Evolutionary conservation across 2,113 vertebrate species (phyloP).

Genomic region (Myrmecophaga tridactyla): DNA sequence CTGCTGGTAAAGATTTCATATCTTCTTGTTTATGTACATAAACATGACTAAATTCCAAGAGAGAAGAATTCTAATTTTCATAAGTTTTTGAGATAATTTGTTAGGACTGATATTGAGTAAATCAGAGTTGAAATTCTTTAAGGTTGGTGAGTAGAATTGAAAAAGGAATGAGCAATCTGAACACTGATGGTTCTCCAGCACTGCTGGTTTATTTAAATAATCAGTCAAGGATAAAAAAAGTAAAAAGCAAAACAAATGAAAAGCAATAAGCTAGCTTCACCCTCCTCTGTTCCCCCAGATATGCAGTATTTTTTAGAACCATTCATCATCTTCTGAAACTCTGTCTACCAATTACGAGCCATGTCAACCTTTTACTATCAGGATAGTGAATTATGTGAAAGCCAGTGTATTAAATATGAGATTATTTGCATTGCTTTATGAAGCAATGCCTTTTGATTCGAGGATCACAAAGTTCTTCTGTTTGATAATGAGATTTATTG

Average conservation of each 20-base stretch:
- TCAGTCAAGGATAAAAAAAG: background rate
- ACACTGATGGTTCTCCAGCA: background rate
- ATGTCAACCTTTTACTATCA: background rate
- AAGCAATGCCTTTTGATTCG: slow-evolving; percentile 42
- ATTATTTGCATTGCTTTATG: slow-evolving; percentile 18
- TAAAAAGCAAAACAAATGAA: background rate
- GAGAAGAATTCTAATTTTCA: background rate
- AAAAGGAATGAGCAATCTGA: background rate
- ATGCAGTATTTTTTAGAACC: background rate
- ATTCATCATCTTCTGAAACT: background rate
- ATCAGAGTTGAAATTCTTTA: background rate
- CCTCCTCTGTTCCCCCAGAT: rapidly evolving
- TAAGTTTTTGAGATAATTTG: background rate
- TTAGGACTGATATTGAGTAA: background rate
- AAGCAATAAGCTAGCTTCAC: background rate
- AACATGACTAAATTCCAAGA: background rate
- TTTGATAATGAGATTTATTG: slow-evolving; percentile 45
- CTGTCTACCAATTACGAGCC: background rate
- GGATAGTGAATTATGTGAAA: slow-evolving; percentile 19
- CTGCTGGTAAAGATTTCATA: background rate
- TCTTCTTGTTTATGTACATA: background rate
- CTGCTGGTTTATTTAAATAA: background rate
- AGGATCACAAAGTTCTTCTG: background rate
- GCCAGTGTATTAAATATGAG: background rate
- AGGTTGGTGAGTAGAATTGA: background rate